Conservation (phyloP, 2,113 vertebrate genomes). For the Microtus montanus region DNA sequence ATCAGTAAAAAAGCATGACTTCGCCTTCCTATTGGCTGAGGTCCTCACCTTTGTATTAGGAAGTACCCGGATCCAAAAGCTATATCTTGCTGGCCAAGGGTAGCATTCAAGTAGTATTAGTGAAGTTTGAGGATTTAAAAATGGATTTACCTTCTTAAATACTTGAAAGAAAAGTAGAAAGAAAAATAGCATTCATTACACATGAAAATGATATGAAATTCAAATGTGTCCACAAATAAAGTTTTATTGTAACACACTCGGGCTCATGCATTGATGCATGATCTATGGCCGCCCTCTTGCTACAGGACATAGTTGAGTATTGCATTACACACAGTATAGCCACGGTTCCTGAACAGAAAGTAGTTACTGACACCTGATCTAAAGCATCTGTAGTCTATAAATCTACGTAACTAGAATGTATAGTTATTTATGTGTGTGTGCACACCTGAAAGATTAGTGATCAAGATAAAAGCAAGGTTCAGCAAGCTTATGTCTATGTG, state of each 20-base stretch:
- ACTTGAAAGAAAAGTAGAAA: not conserved
- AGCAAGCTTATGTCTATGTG: not conserved
- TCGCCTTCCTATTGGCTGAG: not conserved
- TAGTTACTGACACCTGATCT: not conserved
- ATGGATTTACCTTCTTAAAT: constrained; percentile 33
- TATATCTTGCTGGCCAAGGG: not conserved
- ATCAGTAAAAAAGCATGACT: not conserved
- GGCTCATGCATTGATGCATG: not conserved
- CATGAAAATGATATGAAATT: constrained; percentile 10
- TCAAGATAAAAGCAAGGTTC: constrained; percentile 39
- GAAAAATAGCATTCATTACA: not conserved
- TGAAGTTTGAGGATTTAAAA: not conserved
- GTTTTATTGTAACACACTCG: not conserved
- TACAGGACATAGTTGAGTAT: not conserved
- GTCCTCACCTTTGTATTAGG: not conserved
- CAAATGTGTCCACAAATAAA: constrained; percentile 42
- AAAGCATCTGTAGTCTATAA: not conserved
- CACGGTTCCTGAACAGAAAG: not conserved
- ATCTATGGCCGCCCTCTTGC: not conserved
- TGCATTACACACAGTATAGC: not conserved
- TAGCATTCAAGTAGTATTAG: not conserved
- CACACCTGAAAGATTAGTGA: not conserved
- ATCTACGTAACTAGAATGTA: not conserved
- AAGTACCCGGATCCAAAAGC: not conserved
- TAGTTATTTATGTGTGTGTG: not conserved